These are phyloP conservation scores for Elgaria multicarinata DNA, from an alignment of 2,113 vertebrate genomes.

Conservation along the genomic window DNA sequence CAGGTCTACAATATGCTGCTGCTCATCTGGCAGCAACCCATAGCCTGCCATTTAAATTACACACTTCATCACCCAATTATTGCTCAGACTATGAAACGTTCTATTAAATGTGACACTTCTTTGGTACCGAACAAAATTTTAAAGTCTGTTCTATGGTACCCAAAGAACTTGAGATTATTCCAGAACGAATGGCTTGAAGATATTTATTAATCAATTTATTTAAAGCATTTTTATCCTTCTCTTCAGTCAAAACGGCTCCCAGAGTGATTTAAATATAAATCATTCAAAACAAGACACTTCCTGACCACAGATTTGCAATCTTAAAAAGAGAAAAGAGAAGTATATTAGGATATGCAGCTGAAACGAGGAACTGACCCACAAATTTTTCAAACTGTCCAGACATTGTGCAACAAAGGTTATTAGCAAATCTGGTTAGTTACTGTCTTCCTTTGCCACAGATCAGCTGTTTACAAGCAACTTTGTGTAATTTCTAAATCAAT, in stretches of 20 bases:
- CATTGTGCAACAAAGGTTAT: accelerated
- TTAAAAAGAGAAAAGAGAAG: too few relatives aligned
- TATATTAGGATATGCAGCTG: too few relatives aligned
- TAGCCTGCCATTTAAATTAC: background rate
- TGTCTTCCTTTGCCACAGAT: background rate
- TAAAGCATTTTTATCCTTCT: too few relatives aligned
- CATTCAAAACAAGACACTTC: too few relatives aligned
- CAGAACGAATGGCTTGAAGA: background rate
- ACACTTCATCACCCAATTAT: background rate
- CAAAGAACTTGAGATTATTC: too few relatives aligned
- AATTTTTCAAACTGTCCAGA: background rate
- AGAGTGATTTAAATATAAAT: too few relatives aligned
- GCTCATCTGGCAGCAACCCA: background rate
- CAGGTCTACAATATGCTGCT: background rate
- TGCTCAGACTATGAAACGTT: background rate
- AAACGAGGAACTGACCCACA: background rate
- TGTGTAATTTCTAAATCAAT: accelerated
- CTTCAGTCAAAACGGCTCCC: too few relatives aligned
- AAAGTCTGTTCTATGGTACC: too few relatives aligned
- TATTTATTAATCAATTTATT: too few relatives aligned
- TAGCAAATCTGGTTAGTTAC: background rate
- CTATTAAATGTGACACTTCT: background rate
- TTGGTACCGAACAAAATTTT: background rate
- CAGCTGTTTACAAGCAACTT: background rate
- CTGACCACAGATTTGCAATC: too few relatives aligned